Evolutionary conservation across 2,113 vertebrate genomes (phyloP).

Genomic region (Takifugu flavidus): DNA sequence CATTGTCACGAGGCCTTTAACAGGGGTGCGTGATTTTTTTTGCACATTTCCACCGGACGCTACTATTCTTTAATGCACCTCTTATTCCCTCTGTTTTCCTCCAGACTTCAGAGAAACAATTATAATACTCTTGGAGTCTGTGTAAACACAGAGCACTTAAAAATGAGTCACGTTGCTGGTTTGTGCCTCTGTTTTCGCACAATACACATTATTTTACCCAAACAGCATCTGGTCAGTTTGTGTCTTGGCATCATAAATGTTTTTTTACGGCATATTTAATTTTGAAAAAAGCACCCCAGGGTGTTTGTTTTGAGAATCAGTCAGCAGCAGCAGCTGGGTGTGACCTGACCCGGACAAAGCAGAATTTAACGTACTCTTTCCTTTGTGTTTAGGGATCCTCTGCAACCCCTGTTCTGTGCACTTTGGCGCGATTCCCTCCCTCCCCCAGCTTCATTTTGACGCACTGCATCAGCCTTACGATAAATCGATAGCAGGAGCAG

Average conservation of each 20-base stretch:
- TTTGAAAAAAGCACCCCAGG: neutral
- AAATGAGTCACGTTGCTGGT: slow-evolving; percentile 50
- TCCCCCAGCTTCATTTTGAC: slow-evolving; percentile 20
- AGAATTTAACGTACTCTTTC: neutral
- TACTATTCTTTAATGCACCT: slow-evolving; percentile 45
- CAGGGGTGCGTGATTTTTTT: slow-evolving; percentile 24
- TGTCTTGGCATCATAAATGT: slow-evolving; percentile 23
- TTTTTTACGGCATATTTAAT: slow-evolving; percentile 14
- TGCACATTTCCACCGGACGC: slow-evolving; percentile 12
- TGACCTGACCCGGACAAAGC: neutral
- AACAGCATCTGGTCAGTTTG: slow-evolving; percentile 35
- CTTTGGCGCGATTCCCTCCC: neutral
- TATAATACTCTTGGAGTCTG: slow-evolving; percentile 43
- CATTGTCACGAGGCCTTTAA: slow-evolving; percentile 15
- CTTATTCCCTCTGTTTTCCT: slow-evolving; percentile 46
- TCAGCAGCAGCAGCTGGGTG: neutral
- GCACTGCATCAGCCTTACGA: slow-evolving; percentile 29
- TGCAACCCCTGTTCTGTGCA: neutral
- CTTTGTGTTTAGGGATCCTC: slow-evolving; percentile 9
- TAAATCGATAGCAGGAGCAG: slow-evolving; percentile 56
- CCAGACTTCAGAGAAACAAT: slow-evolving; percentile 38
- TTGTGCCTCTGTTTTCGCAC: slow-evolving; percentile 44
- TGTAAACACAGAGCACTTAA: slow-evolving; percentile 53
- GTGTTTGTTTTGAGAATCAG: slow-evolving; percentile 24
- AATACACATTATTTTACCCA: slow-evolving; percentile 33